Evolutionary conservation across 2,888 invertebrate genomes (phyloP), one percentile per base, ranked within the genome.

Genomic region (Lasiommata megera): DNA sequence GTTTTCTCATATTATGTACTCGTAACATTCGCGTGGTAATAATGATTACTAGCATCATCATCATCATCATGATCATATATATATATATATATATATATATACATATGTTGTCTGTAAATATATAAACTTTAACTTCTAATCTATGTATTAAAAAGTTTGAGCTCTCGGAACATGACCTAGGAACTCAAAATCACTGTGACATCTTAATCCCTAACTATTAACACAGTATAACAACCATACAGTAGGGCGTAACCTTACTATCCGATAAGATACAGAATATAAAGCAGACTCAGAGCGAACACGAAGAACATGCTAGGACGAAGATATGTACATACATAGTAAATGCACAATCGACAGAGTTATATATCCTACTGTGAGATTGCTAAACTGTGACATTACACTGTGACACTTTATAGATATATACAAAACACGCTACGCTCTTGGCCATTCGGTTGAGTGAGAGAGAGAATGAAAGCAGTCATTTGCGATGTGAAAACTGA

Each of bases 211-310:
- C 28, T 46, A 14, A 14, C 28, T 48, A 51, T 51, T 38, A 47
- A 41, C 51, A 57, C 47, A 55, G 38, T 51, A 58, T 56, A 57
- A 56, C 54, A 58, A 58, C 56, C 56, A 64, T 54, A 53, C 56
- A 36, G 62, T 72, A 71, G 66, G 62, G 65, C 67, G 67, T 67
- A n/a, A 18, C 9, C 1, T 11, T 9, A 1, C 3, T 3, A 11
- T 1, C 34, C 3, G 34, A 34, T 11, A 11, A 11, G 9, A 34
- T 3, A 9, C 11, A 11, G 3, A 34, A 34, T 11, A 34, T 1
- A 1, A 34, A 1, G 34, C 3, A 11, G 1, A 11, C 11, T 11
- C 23, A 3, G 23, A 23, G 2, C 5, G 2, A 23, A 23, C 5
- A 23, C 23, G 23, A 23, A 5, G 23, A 3, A 23, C 23, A 23